These are phyloP conservation scores for Oreochromis spilurus DNA, from an alignment of 2,113 vertebrate species.

Conservation along the genomic window DNA sequence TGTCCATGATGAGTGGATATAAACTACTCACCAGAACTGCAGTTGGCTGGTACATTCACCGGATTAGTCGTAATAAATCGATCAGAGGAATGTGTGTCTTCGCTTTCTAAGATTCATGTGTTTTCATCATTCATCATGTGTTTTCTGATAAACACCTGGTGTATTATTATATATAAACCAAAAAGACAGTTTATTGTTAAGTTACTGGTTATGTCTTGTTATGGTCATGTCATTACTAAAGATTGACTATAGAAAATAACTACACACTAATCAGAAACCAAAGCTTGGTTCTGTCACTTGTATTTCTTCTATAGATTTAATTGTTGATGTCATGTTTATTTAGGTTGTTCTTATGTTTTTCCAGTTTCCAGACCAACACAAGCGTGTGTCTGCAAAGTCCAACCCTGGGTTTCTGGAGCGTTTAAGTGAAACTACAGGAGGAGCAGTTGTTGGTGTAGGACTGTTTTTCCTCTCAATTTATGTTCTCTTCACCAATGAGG, in stretches of 20 bases:
- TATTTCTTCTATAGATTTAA: background rate
- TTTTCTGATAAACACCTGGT: background rate
- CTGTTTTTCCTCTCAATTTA: slow-evolving; percentile 87
- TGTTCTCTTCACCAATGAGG: slow-evolving; percentile 94
- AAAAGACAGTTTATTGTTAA: background rate
- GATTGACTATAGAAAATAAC: background rate
- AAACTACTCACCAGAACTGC: background rate
- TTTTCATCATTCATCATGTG: background rate
- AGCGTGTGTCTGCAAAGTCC: slow-evolving; percentile 62
- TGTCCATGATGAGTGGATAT: background rate
- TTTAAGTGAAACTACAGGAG: slow-evolving; percentile 85
- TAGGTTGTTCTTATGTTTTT: background rate
- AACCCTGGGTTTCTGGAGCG: slow-evolving; percentile 91
- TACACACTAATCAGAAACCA: background rate
- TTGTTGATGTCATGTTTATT: background rate
- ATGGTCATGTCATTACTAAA: background rate
- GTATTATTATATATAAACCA: background rate
- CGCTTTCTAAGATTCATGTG: background rate
- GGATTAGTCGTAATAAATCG: background rate
- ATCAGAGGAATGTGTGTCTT: background rate
- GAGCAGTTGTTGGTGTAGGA: slow-evolving; percentile 80
- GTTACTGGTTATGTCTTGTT: background rate
- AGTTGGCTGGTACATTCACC: background rate
- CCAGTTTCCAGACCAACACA: slow-evolving; percentile 69
- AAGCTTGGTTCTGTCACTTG: background rate